Evolutionary conservation across 2,113 vertebrate genomes (phyloP), one percentile per base, ranked within the genome.

Genomic region (Cyanoramphus novaezelandiae): DNA sequence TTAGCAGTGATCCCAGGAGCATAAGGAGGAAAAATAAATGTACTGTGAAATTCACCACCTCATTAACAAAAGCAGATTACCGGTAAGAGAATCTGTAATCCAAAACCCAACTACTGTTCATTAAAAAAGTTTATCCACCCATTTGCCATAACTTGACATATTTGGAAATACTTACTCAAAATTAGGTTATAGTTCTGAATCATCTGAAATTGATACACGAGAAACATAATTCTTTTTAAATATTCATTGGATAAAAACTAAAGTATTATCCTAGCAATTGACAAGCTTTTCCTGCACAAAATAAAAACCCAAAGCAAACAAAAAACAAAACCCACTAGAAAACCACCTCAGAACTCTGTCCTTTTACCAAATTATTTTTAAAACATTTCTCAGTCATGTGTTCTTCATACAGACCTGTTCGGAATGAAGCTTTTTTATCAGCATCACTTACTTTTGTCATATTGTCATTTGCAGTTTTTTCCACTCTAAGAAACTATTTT

Each of bases 241-340:
- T 2, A 9, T 31, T 41, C 24, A 53, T 2, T 74, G 3, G 6
- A 64, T 29, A 29, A 72, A 69, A 5, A 71, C 59, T 17, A 50
- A n/a, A 82, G 65, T 49, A 47, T 8, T 9, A 1, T n/a, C 74
- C 16, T 52, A 37, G 17, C 1, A 37, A 53, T 15, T 94, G 53
- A 19, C 13, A 91, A 37, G 4, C 2, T 53, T 75, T 76, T 82
- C 17, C 14, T 23, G 29, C 6, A 57, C 2, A 49, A 13, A 9
- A 19, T 18, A 31, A 17, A 43, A 16, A 3, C 2, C 1, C 4
- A 4, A n/a, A n/a, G 19, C 33, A 14, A n/a, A 57, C 9, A 57
- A n/a, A 57, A n/a, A 1, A 0, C 57, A 35, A 59, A 59, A 35
- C 33, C 33, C 13, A 24, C 13, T 6, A 59, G 57, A 59, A 59